A percentile compares a stretch with the other conserved stretches of the same genome.
phyloP scores from a whole-genome alignment of 1,140 invertebrate genomes.

The Drosophila ohnishii region DNA sequence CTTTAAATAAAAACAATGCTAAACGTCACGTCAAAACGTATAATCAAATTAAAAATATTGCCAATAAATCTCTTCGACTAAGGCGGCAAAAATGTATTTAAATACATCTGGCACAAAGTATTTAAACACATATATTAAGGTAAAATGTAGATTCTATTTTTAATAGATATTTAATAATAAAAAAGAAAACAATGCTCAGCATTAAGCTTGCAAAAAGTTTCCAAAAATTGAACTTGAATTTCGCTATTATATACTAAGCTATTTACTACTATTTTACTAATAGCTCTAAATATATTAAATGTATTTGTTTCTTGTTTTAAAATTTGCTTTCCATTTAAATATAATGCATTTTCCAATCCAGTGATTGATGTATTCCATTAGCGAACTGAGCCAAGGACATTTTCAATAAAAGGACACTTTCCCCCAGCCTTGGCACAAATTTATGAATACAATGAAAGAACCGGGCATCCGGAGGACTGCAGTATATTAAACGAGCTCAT shows the following conservation, averaged over 20 bases:
- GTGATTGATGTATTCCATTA: constrained; percentile 35
- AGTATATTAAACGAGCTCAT: constrained; percentile 22
- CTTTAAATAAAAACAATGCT: constrained; percentile 1
- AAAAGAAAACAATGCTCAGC: neutral
- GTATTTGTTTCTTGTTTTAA: no score
- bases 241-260: no score
- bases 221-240: neutral
- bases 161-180: neutral
- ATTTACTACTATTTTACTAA: no score
- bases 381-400: constrained; percentile 21
- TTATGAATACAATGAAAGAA: constrained; percentile 37
- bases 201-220: neutral
- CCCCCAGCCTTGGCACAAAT: constrained; percentile 58
- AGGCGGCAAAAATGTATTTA: constrained; percentile 11
- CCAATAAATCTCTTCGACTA: constrained; percentile 23
- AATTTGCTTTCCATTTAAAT: neutral
- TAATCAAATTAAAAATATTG: constrained; percentile 26
- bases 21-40: constrained; percentile 24
- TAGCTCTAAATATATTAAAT: no score
- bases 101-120: constrained; percentile 12
- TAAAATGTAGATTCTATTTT: constrained; percentile 1
- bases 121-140: constrained; percentile 5
- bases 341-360: neutral
- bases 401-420: constrained; percentile 1
- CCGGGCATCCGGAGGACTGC: constrained; percentile 19